phyloP scores from a whole-genome alignment of 2,888 invertebrate species.

The Macaria liturata region DNA sequence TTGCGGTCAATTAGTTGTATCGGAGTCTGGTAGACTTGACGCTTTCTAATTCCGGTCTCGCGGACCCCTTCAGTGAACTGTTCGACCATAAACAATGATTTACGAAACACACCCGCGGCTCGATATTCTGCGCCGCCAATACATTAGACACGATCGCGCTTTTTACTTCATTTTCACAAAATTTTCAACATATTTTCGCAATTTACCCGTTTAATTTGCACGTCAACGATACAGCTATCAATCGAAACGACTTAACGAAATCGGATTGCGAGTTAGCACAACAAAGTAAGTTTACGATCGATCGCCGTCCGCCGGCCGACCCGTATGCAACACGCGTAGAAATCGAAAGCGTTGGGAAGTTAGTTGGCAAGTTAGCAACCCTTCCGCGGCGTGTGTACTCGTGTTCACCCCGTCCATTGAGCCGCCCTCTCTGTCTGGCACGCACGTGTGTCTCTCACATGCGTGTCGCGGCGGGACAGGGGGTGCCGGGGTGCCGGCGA shows the following conservation, averaged over 20 bases:
- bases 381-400: slow-evolving; percentile 72
- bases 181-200: slow-evolving; percentile 53
- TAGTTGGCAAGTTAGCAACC: slow-evolving; percentile 72
- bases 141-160: slow-evolving; percentile 55
- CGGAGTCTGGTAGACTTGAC: slow-evolving; percentile 63
- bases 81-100: slow-evolving; percentile 79
- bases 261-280: slow-evolving; percentile 39
- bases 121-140: slow-evolving; percentile 55
- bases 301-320: slow-evolving; percentile 55
- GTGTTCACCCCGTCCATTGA: slow-evolving; percentile 76
- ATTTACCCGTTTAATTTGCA: slow-evolving; percentile 21
- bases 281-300: slow-evolving; percentile 64
- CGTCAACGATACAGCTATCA: slow-evolving; percentile 37
- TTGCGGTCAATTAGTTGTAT: slow-evolving; percentile 78
- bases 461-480: slow-evolving; percentile 58
- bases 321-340: slow-evolving; percentile 76
- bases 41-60: slow-evolving; percentile 78
- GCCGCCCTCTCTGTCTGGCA: slow-evolving; percentile 64
- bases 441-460: slow-evolving; percentile 71
- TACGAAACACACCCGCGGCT: slow-evolving; percentile 65
- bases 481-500: slow-evolving; percentile 40
- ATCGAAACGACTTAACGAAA: slow-evolving; percentile 50
- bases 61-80: slow-evolving; percentile 70
- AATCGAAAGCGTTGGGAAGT: slow-evolving; percentile 73
- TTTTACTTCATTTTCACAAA: slow-evolving; percentile 49